Percentiles rank a stretch among this genome's conserved stretches.
Conservation (phyloP, 2,797 vertebrate species). For the Distichodus sexfasciatus region DNA sequence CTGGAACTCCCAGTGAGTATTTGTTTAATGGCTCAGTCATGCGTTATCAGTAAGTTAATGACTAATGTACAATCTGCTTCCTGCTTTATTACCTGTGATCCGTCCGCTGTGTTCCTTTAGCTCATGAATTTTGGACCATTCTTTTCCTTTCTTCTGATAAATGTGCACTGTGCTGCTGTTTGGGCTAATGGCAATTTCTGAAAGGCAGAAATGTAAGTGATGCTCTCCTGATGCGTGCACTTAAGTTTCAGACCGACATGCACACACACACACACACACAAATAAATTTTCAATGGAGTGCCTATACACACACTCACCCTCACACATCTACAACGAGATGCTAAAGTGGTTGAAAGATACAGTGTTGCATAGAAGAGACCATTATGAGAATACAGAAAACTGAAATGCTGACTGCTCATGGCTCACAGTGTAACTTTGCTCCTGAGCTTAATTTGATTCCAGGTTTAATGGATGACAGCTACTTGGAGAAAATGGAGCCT, state of each 20-base stretch:
- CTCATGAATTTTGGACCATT: constrained; percentile 70
- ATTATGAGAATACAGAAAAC: not conserved
- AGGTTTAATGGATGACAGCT: constrained; percentile 52
- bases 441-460: constrained; percentile 55
- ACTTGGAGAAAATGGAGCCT: constrained; percentile 42
- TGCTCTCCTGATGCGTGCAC: constrained; percentile 15
- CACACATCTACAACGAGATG: no score
- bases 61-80: constrained; percentile 25
- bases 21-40: constrained; percentile 19
- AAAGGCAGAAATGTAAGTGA: not conserved
- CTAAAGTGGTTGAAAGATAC: not conserved
- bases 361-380: not conserved
- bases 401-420: not conserved
- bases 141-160: constrained; percentile 71
- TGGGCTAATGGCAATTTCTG: constrained; percentile 72
- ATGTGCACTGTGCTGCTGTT: constrained; percentile 70
- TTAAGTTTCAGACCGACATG: no score
- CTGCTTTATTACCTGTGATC: constrained; percentile 66
- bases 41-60: constrained; percentile 22
- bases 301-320: no score
- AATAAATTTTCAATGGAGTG: no score
- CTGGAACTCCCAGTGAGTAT: no score
- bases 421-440: not conserved
- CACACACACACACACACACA: not conserved
- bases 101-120: constrained; percentile 68